Conservation (phyloP, 2,888 invertebrate species). For the Bellardia pandia region DNA sequence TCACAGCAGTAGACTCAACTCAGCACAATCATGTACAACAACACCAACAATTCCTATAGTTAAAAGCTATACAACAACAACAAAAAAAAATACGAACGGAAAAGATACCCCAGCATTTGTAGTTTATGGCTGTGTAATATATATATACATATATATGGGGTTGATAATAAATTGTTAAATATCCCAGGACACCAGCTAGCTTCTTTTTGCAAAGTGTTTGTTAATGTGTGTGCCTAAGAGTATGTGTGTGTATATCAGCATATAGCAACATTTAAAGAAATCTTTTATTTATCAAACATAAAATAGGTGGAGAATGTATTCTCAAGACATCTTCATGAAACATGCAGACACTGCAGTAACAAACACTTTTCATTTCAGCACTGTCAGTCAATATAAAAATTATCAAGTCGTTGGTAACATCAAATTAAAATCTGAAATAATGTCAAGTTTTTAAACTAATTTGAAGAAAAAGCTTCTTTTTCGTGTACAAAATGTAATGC, state of each 20-base stretch:
- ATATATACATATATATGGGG: conserved; percentile 47
- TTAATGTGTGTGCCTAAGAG: conserved; percentile 15
- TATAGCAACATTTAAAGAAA: conserved; percentile 56
- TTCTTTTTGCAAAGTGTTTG: conserved; percentile 13
- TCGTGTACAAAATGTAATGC: too few relatives aligned
- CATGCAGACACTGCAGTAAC: conserved; percentile 9
- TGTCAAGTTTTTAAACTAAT: conserved; percentile 56
- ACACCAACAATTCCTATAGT: conserved; percentile 29
- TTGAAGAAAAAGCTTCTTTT: conserved; percentile 20
- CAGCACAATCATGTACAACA: conserved; percentile 34
- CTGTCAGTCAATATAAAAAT: conserved; percentile 49
- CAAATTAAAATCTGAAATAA: conserved; percentile 35
- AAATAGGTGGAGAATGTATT: conserved; percentile 44
- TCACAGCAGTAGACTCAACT: conserved; percentile 74
- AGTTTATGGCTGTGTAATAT: conserved; percentile 56
- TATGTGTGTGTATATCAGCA: conserved; percentile 46
- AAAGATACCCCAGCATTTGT: conserved; percentile 50
- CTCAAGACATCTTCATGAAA: conserved; percentile 59
- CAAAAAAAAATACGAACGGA: neutral
- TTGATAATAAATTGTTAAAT: conserved; percentile 73
- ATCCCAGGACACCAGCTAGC: conserved; percentile 63
- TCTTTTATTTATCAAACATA: conserved; percentile 63
- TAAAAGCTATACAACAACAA: conserved; percentile 40
- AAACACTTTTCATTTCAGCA: conserved; percentile 58
- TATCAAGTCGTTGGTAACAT: conserved; percentile 47